phyloP scores from a whole-genome alignment of 2,888 invertebrate genomes.

The Agrochola lychnidis region DNA sequence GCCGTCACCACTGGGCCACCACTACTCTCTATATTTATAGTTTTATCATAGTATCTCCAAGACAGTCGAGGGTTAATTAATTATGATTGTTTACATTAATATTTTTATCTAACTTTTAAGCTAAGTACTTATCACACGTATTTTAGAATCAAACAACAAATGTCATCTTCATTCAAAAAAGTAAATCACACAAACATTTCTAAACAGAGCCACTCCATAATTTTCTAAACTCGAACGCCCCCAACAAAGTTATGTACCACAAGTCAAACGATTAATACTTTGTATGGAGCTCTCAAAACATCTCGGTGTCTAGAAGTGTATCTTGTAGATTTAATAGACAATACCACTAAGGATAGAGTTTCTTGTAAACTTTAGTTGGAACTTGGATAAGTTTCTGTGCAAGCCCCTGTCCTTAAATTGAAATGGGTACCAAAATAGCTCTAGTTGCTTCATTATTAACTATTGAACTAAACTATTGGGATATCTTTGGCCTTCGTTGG shows the following conservation, averaged over 20 bases:
- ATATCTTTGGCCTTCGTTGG: slow-evolving; percentile 64
- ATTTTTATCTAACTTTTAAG: not conserved
- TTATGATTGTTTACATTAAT: not conserved
- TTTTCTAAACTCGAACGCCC: slow-evolving; percentile 15
- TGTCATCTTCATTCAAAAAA: not conserved
- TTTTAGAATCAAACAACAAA: not conserved
- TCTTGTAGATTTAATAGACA: slow-evolving; percentile 88
- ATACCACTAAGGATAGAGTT: slow-evolving; percentile 85
- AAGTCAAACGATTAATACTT: slow-evolving; percentile 74
- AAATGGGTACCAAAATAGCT: slow-evolving; percentile 87
- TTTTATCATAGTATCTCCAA: not conserved
- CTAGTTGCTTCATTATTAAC: slow-evolving; percentile 82
- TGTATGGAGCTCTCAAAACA: slow-evolving; percentile 76
- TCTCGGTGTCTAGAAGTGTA: slow-evolving; percentile 80
- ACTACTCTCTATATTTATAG: no score
- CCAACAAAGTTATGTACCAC: slow-evolving; percentile 54
- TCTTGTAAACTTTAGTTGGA: slow-evolving; percentile 83
- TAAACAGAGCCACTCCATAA: slow-evolving; percentile 1
- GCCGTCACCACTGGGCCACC: no score
- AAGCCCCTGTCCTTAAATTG: slow-evolving; percentile 87
- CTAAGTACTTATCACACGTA: not conserved
- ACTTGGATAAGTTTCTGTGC: slow-evolving; percentile 86
- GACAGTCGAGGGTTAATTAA: no score
- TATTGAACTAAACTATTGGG: slow-evolving; percentile 76
- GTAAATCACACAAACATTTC: not conserved